Evolutionary conservation across 1,140 invertebrate species (phyloP), one percentile per base, ranked within the genome.

Genomic region (Glossosoma conforme): DNA sequence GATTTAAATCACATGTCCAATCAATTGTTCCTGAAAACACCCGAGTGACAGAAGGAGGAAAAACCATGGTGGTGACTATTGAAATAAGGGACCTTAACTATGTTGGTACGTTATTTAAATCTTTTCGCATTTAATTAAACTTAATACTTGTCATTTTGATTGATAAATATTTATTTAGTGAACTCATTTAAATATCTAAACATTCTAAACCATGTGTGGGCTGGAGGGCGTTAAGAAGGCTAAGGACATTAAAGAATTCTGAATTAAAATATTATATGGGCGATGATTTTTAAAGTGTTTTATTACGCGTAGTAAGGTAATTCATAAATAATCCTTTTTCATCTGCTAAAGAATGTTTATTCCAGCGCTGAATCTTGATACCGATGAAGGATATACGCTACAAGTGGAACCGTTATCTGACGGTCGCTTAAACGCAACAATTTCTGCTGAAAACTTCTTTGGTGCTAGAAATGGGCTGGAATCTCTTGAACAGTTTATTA

Each of bases 391-490:
- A 56, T 91, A 90, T 56, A 64, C 47, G 0, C 62, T 90, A 0
- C 68, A 68, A 2, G 68, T 86, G 11, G 52, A 61, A 3, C 66
- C 67, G 3, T 60, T 66, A 30, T 56, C 69, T 17, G 72, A 65
- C 55, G 75, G 74, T 14, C 66, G 63, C 47, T 66, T 86, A 2
- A 73, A 77, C 36, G 83, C 77, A 0, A 77, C 75, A 0, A 81
- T 92, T 5, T 69, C 56, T 0, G 81, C 83, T 0, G 58, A 63
- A 1, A 83, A 73, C 2, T 88, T 84, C 64, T 91, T 87, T 61
- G 89, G 89, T 1, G 77, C 80, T 0, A 74, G 87, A 2, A 79
- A 91, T 62, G 89, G 76, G 0, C 48, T 91, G n/a, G 88, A 91
- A 69, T 90, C 89, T 0, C 66, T 93, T 0, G 70, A 75, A 1